Conservation (phyloP, 2,797 vertebrate species). For the Phalloptychus januarius region DNA sequence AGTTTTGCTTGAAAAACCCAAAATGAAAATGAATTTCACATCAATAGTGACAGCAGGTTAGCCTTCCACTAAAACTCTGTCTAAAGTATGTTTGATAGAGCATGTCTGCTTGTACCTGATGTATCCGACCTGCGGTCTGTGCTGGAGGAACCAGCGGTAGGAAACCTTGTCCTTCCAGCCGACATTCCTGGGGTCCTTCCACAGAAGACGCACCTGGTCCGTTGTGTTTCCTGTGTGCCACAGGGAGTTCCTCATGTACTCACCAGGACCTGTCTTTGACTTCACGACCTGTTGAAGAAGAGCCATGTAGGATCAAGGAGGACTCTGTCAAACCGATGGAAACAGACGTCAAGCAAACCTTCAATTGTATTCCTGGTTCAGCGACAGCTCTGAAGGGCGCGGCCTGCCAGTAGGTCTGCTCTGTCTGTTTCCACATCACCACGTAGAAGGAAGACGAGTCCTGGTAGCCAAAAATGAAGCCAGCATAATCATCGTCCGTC, state of each 20-base stretch:
- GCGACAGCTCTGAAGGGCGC: conserved; percentile 96
- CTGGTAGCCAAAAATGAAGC: conserved; percentile 99
- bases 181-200: conserved; percentile 97
- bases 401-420: conserved; percentile 98
- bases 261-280: conserved; percentile 94
- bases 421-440: conserved; percentile 99
- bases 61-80: background rate
- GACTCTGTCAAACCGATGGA: background rate
- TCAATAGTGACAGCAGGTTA: background rate
- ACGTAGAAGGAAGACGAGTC: conserved; percentile 99
- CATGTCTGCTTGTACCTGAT: conserved; percentile 86
- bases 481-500: conserved; percentile 96
- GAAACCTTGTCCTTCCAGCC: conserved; percentile 99
- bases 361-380: conserved; percentile 97
- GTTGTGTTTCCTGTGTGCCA: conserved; percentile 97
- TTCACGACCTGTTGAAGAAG: conserved; percentile 88
- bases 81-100: conserved; percentile 8
- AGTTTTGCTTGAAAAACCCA: background rate
- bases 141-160: conserved; percentile 98
- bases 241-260: conserved; percentile 95
- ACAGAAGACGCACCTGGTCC: conserved; percentile 93
- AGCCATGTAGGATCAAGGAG: conserved; percentile 1
- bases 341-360: conserved; percentile 85
- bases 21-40: background rate
- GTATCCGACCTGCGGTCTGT: conserved; percentile 96